These are phyloP conservation scores for Junonia oenone DNA, from an alignment of 2,888 invertebrate species.

Conservation along the genomic window DNA sequence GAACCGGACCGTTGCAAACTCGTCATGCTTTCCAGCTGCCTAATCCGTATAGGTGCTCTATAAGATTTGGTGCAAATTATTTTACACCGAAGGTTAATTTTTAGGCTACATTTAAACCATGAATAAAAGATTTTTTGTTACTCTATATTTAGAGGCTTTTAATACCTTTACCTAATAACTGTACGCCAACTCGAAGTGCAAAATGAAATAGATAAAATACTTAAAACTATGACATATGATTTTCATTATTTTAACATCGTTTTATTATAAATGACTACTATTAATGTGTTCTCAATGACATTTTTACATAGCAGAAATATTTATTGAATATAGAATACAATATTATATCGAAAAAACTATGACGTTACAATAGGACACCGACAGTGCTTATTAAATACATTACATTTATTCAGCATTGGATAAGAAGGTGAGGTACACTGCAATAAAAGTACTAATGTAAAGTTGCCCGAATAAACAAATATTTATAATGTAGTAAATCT, in stretches of 20 bases:
- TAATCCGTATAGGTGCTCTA: constrained; percentile 35
- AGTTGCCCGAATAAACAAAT: constrained; percentile 60
- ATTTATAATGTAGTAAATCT: constrained; percentile 65
- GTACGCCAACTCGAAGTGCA: constrained; percentile 72
- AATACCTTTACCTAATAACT: constrained; percentile 64
- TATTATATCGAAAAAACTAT: constrained; percentile 78
- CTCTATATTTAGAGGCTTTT: constrained; percentile 58
- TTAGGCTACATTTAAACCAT: constrained; percentile 69
- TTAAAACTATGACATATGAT: constrained; percentile 78
- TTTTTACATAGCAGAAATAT: constrained; percentile 76
- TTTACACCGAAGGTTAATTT: constrained; percentile 54
- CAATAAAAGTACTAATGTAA: constrained; percentile 56
- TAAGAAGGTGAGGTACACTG: constrained; percentile 61
- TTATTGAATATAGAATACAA: constrained; percentile 78
- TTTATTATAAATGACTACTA: constrained; percentile 69
- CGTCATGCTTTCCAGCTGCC: constrained; percentile 38
- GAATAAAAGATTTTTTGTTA: constrained; percentile 64
- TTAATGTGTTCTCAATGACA: constrained; percentile 73
- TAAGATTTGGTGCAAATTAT: constrained; percentile 49
- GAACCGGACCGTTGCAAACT: constrained; percentile 4
- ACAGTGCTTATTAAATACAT: constrained; percentile 69
- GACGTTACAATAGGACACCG: constrained; percentile 71
- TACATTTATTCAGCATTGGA: constrained; percentile 64
- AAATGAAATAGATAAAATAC: constrained; percentile 74
- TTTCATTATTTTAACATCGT: constrained; percentile 69